Conservation (phyloP, 1,140 invertebrate species). For the Drosophila tani region DNA sequence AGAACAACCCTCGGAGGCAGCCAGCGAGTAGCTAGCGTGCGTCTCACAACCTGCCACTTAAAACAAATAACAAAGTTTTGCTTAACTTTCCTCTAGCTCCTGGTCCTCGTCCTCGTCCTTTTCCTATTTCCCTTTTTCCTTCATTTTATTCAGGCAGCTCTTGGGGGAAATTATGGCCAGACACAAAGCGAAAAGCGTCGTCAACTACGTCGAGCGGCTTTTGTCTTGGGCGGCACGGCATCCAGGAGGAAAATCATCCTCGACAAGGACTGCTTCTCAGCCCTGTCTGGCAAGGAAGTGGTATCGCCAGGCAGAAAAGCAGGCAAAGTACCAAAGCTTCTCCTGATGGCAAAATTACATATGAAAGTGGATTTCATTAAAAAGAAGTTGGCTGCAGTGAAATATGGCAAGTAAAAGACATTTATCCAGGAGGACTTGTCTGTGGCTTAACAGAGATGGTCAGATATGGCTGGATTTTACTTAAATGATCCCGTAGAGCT, state of each 20-base stretch:
- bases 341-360: conserved; percentile 71
- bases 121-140: conserved; percentile 10
- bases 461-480: conserved; percentile 9
- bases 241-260: conserved; percentile 65
- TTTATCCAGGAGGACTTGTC: conserved; percentile 33
- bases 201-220: conserved; percentile 63
- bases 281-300: conserved; percentile 38
- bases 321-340: conserved; percentile 18
- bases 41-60: conserved; percentile 81
- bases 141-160: conserved; percentile 41
- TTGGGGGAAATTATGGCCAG: conserved; percentile 80
- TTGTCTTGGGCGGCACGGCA: conserved; percentile 65
- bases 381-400: conserved; percentile 62
- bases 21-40: conserved; percentile 59
- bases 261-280: conserved; percentile 39
- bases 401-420: conserved; percentile 60
- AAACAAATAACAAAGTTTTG: conserved; percentile 84
- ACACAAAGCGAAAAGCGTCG: conserved; percentile 74
- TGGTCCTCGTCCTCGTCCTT: conserved; percentile 22
- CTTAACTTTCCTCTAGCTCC: conserved; percentile 74
- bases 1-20: conserved; percentile 46
- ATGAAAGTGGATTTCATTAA: conserved; percentile 83
- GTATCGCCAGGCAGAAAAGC: conserved; percentile 21
- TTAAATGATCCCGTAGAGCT: not conserved
- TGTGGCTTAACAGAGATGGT: conserved; percentile 29